These are phyloP conservation scores for Patiria pectinifera DNA, from an alignment of 53 echinoderm and acorn worm species.

Conservation along the genomic window DNA sequence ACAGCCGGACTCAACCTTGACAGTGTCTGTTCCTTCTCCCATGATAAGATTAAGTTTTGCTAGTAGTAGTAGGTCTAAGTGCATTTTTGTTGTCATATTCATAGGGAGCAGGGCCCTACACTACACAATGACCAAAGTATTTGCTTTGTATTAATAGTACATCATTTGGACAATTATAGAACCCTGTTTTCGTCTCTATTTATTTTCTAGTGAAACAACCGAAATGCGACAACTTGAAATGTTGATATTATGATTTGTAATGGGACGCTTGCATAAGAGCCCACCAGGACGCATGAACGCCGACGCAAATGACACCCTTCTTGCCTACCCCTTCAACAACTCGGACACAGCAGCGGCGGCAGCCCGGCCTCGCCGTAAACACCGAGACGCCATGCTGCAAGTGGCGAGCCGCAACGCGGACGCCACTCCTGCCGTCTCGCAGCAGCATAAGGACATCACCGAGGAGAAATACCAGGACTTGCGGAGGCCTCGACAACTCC, in stretches of 20 bases:
- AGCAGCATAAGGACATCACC: constrained; percentile 65
- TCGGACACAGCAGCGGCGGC: constrained; percentile 31
- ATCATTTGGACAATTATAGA: neutral
- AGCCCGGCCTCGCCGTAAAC: constrained; percentile 36
- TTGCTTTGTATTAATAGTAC: too few relatives aligned
- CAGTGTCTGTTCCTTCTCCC: too few relatives aligned
- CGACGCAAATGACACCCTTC: constrained; percentile 55
- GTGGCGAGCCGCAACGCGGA: constrained; percentile 40
- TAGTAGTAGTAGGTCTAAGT: too few relatives aligned
- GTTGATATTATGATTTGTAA: constrained; percentile 13
- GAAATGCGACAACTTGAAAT: neutral
- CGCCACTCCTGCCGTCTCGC: constrained; percentile 63
- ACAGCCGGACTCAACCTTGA: too few relatives aligned
- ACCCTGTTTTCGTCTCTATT: neutral
- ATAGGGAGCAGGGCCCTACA: too few relatives aligned
- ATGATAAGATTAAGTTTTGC: too few relatives aligned
- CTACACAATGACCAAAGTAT: too few relatives aligned
- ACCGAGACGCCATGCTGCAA: constrained; percentile 12
- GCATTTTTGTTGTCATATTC: too few relatives aligned
- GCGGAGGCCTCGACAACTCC: constrained; percentile 78
- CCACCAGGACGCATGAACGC: constrained; percentile 54
- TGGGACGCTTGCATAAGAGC: constrained; percentile 49
- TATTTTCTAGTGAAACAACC: neutral
- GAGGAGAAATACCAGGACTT: constrained; percentile 72
- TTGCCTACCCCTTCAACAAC: constrained; percentile 66